Conservation (phyloP, 2,888 invertebrate genomes). For the Oligia strigilis region DNA sequence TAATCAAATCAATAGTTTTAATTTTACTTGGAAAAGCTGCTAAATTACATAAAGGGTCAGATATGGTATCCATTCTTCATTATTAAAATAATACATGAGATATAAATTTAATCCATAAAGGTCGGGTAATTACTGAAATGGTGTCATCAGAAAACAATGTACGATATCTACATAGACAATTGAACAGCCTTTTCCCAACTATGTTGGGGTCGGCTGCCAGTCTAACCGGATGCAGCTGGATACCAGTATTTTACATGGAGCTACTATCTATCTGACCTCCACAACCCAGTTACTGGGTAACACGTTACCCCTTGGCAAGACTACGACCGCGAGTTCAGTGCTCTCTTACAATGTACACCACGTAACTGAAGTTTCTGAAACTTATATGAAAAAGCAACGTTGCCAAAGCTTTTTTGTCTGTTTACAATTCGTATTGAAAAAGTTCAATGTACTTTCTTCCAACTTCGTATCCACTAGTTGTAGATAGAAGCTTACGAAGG, state of each 20-base stretch:
- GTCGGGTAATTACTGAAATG: background rate
- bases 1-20: background rate
- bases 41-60: background rate
- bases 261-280: background rate
- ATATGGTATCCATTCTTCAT: background rate
- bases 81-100: background rate
- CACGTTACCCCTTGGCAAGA: background rate
- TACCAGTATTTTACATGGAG: background rate
- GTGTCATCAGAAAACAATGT: background rate
- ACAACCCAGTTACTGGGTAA: background rate
- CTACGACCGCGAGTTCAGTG: constrained; percentile 4
- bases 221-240: background rate
- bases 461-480: constrained; percentile 1
- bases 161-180: background rate
- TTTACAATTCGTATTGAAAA: constrained; percentile 25
- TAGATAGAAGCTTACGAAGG: background rate
- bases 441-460: constrained; percentile 36
- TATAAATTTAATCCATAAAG: background rate
- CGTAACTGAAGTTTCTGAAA: constrained; percentile 6
- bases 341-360: background rate
- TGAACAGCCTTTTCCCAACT: background rate
- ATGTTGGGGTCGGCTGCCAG: background rate
- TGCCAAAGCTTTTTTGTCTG: constrained; percentile 40
- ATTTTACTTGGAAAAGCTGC: background rate
- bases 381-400: constrained; percentile 28